Percentiles rank a stretch among this genome's conserved stretches.
Evolutionary conservation across 2,797 vertebrate genomes (phyloP).

Genomic region (Phrynocephalus guinanensis): DNA sequence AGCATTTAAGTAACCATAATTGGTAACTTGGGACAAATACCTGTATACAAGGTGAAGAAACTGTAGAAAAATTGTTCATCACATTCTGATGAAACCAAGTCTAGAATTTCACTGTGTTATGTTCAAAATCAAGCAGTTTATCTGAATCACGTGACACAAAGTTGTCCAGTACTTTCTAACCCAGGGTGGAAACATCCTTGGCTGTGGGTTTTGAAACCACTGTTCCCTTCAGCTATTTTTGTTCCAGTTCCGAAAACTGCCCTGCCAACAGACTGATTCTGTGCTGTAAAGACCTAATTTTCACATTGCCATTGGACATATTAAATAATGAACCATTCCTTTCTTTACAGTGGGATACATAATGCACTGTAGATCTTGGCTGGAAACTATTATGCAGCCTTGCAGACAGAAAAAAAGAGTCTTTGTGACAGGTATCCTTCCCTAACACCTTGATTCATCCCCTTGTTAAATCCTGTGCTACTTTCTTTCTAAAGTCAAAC

Average conservation of each 20-base stretch:
- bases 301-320: not conserved
- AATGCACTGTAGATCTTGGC: not conserved
- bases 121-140: not conserved
- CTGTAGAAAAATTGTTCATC: not conserved
- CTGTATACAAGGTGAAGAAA: not conserved
- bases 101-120: not conserved
- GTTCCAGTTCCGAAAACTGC: not conserved
- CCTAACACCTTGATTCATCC: not conserved
- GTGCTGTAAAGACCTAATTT: constrained; percentile 58
- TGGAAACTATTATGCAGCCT: not conserved
- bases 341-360: not conserved
- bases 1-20: not conserved
- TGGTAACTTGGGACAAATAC: not conserved
- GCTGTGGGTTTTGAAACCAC: not conserved
- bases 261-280: constrained; percentile 6
- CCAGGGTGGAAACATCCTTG: not conserved
- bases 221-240: not conserved
- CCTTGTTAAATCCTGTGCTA: not conserved
- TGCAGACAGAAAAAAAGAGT: not conserved
- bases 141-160: not conserved
- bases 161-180: not conserved
- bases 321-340: not conserved
- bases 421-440: not conserved
- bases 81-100: not conserved
- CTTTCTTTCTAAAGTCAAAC: not conserved